phyloP scores from a whole-genome alignment of 2,113 vertebrate species.

The Diadophis punctatus region DNA sequence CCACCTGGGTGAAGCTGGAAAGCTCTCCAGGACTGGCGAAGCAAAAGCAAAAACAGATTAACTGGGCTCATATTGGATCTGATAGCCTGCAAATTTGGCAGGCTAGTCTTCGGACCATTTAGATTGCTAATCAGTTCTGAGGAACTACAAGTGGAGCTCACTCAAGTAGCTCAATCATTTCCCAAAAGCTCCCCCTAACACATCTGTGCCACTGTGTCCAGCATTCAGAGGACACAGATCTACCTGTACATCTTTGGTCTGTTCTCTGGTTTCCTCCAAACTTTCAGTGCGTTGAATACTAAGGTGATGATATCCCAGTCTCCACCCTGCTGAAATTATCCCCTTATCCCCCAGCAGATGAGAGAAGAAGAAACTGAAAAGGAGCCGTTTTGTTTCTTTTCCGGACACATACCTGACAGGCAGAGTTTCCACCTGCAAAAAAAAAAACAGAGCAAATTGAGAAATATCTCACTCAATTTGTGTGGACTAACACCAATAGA shows the following conservation, averaged over 20 bases:
- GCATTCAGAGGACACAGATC: neutral
- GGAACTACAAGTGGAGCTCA: neutral
- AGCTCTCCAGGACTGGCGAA: neutral
- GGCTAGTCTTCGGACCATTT: too few species aligned
- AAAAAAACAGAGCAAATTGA: constrained; percentile 55
- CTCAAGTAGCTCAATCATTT: neutral
- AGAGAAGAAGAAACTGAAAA: constrained; percentile 45
- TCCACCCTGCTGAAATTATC: neutral
- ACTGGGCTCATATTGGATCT: neutral
- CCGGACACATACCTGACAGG: constrained; percentile 56
- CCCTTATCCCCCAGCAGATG: constrained; percentile 4
- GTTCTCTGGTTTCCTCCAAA: neutral
- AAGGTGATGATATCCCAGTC: constrained; percentile 11
- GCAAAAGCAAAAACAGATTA: neutral
- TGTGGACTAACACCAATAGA: constrained; percentile 29
- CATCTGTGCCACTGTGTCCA: neutral
- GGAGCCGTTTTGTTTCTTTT: constrained; percentile 1
- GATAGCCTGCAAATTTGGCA: neutral
- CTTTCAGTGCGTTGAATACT: constrained; percentile 9
- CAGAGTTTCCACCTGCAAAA: constrained; percentile 62
- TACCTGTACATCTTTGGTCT: neutral
- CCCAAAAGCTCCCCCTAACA: neutral
- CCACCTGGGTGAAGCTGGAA: neutral
- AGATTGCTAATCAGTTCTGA: neutral
- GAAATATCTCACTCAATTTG: constrained; percentile 34